Evolutionary conservation across 2,113 vertebrate species (phyloP), one percentile per base, ranked within the genome.

Genomic region (Elephas maximus): DNA sequence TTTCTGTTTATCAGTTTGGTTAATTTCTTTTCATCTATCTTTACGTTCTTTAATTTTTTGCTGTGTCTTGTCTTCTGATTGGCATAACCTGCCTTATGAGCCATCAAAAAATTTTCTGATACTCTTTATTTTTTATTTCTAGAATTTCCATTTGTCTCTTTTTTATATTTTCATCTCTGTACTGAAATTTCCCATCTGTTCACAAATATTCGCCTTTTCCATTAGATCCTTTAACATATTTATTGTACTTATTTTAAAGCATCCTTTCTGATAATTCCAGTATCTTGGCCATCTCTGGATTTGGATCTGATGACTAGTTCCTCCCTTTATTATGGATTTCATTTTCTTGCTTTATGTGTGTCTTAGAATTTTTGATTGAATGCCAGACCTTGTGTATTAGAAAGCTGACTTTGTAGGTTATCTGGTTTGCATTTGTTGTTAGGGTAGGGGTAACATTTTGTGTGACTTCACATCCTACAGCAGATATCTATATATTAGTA

Each of bases 401-500:
- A 94, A 88, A 83, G 37, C 28, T 91, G 78, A 88, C 88, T 95
- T 97, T 97, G 20, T 45, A 93, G 48, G 10, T 77, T 83, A 60
- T 62, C 17, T 90, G 53, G 20, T 51, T 94, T 95, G 53, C 26
- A 88, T 89, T 90, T 94, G 67, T 89, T 79, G 30, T 93, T 91
- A 78, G 76, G 28, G 44, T 84, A 37, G 33, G 4, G 62, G 5
- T 95, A 53, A 57, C 53, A 81, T 67, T 95, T 95, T 83, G 76
- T 93, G 11, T 87, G 37, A 89, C 20, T 93, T 96, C 67, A 80
- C 28, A 90, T 92, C 63, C 44, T 87, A 1, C 24, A 74, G 10
- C 6, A 96, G 81, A 45, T 94, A 48, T 30, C 63, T 88, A 1
- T 57, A 73, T 89, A 69, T 78, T 92, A 20, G 1, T 73, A 8